These are phyloP conservation scores for Epinephelus coioides DNA, from an alignment of 2,797 vertebrate species.

Conservation along the genomic window DNA sequence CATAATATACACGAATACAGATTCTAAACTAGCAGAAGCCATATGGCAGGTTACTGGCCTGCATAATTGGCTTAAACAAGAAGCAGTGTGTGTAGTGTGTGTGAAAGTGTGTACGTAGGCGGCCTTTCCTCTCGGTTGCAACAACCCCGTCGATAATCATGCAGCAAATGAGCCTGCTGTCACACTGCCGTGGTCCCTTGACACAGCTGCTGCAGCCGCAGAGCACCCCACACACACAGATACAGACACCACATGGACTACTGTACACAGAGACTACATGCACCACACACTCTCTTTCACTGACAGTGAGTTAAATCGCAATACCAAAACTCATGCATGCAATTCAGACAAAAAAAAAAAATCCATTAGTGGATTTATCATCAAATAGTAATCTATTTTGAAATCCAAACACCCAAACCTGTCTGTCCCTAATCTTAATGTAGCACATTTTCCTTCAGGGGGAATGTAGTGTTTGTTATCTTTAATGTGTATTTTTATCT, in stretches of 20 bases:
- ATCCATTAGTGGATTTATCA: slow-evolving; percentile 1
- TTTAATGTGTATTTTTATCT: slow-evolving; percentile 8
- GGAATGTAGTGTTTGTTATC: not conserved
- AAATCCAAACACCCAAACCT: slow-evolving; percentile 22
- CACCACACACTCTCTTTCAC: slow-evolving; percentile 5
- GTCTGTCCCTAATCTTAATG: slow-evolving; percentile 9
- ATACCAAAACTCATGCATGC: not conserved
- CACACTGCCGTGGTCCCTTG: slow-evolving; percentile 70
- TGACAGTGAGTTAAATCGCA: not conserved
- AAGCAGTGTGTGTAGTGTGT: slow-evolving; percentile 50
- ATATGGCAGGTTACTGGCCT: slow-evolving; percentile 76
- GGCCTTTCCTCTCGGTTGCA: slow-evolving; percentile 64
- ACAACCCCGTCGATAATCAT: slow-evolving; percentile 78
- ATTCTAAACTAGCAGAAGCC: slow-evolving; percentile 63
- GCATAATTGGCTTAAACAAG: slow-evolving; percentile 76
- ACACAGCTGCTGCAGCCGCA: slow-evolving; percentile 63
- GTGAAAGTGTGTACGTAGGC: slow-evolving; percentile 38
- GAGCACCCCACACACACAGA: slow-evolving; percentile 20
- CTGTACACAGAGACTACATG: not conserved
- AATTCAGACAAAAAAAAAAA: not conserved
- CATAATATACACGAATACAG: slow-evolving; percentile 36
- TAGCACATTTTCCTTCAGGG: slow-evolving; percentile 2
- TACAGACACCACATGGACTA: not conserved
- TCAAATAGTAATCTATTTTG: not conserved
- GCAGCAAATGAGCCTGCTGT: slow-evolving; percentile 82